A percentile compares a stretch with the other conserved stretches of the same genome.
Conservation (phyloP, 2,888 invertebrate species). For the Thymelicus acteon region DNA sequence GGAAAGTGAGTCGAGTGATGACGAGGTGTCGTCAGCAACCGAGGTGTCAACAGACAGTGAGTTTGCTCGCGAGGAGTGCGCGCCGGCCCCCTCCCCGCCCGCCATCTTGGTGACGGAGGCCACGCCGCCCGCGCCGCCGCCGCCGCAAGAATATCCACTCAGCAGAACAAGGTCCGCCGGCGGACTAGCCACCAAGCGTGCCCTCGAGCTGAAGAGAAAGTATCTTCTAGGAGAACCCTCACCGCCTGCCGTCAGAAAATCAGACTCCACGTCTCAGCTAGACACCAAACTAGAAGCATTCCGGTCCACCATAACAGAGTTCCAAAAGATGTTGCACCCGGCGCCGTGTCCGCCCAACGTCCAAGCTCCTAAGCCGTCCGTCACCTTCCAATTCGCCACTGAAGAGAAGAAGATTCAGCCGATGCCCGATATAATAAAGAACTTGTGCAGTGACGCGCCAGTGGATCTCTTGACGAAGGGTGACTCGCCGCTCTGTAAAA, state of each 20-base stretch:
- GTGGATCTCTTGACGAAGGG: constrained; percentile 71
- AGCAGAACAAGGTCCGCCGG: constrained; percentile 94
- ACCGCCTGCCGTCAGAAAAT: constrained; percentile 90
- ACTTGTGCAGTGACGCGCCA: constrained; percentile 68
- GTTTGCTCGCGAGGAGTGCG: constrained; percentile 92
- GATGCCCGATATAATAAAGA: constrained; percentile 86
- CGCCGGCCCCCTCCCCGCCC: constrained; percentile 89
- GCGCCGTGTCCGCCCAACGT: constrained; percentile 79
- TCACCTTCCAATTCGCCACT: constrained; percentile 62
- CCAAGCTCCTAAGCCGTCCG: constrained; percentile 53
- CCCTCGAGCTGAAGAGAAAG: constrained; percentile 93
- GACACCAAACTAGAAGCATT: constrained; percentile 94
- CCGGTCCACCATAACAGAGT: constrained; percentile 93
- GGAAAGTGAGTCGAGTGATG: constrained; percentile 87
- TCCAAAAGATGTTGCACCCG: constrained; percentile 93
- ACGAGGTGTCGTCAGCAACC: constrained; percentile 93
- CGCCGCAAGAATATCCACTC: constrained; percentile 89
- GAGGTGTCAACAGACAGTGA: constrained; percentile 97
- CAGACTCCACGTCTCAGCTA: constrained; percentile 92
- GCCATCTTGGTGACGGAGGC: constrained; percentile 91
- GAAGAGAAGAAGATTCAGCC: constrained; percentile 78
- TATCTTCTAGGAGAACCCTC: constrained; percentile 91
- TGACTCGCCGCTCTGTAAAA: constrained; percentile 60
- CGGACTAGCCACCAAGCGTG: constrained; percentile 94
- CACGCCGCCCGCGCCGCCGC: constrained; percentile 89